These are phyloP conservation scores for Eupsittula cactorum DNA, from an alignment of 2,113 vertebrate genomes.

Conservation along the genomic window DNA sequence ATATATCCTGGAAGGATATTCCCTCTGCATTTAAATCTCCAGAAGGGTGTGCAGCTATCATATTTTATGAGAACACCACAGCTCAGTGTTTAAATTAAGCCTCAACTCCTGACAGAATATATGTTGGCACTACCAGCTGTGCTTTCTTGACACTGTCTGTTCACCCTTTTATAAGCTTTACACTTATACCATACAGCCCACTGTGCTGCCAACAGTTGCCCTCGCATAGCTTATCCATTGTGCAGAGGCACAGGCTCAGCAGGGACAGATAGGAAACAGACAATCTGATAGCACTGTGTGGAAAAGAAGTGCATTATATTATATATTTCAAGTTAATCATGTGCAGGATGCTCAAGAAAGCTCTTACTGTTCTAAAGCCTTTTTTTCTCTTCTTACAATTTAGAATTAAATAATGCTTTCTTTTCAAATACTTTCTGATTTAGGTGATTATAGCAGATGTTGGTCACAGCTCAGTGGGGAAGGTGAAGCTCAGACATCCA, in stretches of 20 bases:
- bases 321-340: not conserved
- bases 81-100: not conserved
- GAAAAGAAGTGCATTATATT: not conserved
- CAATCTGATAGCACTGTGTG: not conserved
- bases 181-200: not conserved
- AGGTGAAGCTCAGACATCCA: not conserved
- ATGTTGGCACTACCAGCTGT: not conserved
- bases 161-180: not conserved
- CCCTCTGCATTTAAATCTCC: not conserved
- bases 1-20: not conserved
- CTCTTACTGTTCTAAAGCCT: not conserved
- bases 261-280: not conserved
- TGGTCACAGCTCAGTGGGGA: not conserved
- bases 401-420: not conserved
- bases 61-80: not conserved
- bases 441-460: not conserved
- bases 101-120: not conserved
- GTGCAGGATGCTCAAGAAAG: not conserved
- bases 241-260: not conserved
- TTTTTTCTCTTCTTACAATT: not conserved
- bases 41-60: not conserved
- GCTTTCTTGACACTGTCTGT: not conserved
- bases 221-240: accelerated
- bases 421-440: not conserved
- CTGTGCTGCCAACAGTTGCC: not conserved